These are phyloP conservation scores for Auanema freiburgensis DNA, from an alignment of 2,888 invertebrate species.

Conservation along the genomic window DNA sequence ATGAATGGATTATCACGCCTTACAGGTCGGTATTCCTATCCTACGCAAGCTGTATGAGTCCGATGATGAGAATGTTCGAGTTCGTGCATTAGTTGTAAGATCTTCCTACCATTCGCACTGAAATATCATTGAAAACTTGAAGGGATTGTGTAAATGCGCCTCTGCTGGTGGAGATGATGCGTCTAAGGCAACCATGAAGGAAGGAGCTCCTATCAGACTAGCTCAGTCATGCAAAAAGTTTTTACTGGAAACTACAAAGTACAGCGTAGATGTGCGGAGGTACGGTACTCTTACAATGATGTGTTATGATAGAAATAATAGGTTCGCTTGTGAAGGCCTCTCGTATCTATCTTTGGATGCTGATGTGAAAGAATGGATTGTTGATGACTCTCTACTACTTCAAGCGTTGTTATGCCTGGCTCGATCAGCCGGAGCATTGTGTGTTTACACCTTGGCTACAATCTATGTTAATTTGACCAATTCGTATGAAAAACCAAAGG, in stretches of 20 bases:
- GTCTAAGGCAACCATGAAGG: conserved; percentile 88
- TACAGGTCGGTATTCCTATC: conserved; percentile 81
- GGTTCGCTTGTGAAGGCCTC: conserved; percentile 68
- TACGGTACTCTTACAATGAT: too few species aligned
- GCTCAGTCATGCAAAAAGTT: conserved; percentile 87
- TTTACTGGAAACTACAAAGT: conserved; percentile 53
- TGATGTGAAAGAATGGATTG: conserved; percentile 93
- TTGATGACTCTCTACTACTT: conserved; percentile 81
- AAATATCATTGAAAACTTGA: not conserved
- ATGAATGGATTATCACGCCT: too few species aligned
- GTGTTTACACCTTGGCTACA: conserved; percentile 87
- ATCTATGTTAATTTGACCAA: conserved; percentile 94
- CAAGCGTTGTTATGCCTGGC: conserved; percentile 45
- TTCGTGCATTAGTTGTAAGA: conserved; percentile 71
- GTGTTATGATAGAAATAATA: conserved; percentile 15
- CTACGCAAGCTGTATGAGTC: conserved; percentile 89
- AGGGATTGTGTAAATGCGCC: conserved; percentile 90
- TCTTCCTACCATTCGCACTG: too few species aligned
- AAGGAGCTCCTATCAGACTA: conserved; percentile 87
- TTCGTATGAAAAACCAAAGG: conserved; percentile 93
- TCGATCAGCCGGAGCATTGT: conserved; percentile 65
- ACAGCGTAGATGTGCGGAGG: conserved; percentile 55
- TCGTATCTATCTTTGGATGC: conserved; percentile 95
- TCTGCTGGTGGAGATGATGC: conserved; percentile 89
- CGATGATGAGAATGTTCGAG: conserved; percentile 83